Conservation (phyloP, 2,888 invertebrate species). For the Carterocephalus palaemon region DNA sequence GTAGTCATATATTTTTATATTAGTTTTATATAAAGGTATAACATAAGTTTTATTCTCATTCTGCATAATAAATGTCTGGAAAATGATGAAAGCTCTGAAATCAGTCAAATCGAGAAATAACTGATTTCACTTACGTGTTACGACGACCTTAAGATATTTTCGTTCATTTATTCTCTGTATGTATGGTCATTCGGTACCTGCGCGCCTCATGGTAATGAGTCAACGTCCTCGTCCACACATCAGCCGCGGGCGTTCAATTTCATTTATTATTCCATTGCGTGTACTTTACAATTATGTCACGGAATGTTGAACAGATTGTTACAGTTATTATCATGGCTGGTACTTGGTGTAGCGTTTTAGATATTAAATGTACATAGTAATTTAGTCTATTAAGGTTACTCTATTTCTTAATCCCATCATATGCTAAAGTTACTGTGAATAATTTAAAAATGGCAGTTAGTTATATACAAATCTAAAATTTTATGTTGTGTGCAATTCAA, state of each 20-base stretch:
- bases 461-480: no score
- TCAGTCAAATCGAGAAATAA: no score
- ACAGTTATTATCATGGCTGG: constrained; percentile 30
- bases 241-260: constrained; percentile 33
- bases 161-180: not conserved
- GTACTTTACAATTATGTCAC: constrained; percentile 44
- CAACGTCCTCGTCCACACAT: constrained; percentile 39
- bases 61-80: no score
- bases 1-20: no score
- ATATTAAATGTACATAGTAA: constrained; percentile 16
- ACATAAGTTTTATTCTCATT: no score
- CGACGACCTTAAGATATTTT: not conserved
- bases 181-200: constrained; percentile 30
- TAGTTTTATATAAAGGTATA: no score
- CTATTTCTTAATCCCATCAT: no score
- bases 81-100: no score
- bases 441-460: no score
- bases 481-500: no score
- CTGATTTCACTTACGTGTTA: no score
- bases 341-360: constrained; percentile 21
- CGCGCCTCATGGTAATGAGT: constrained; percentile 39
- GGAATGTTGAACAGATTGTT: constrained; percentile 39
- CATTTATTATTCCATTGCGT: constrained; percentile 44
- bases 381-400: constrained; percentile 16
- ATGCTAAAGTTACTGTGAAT: constrained; percentile 3